These are phyloP conservation scores for Centropristis striata DNA, from an alignment of 2,113 vertebrate species.

Conservation along the genomic window DNA sequence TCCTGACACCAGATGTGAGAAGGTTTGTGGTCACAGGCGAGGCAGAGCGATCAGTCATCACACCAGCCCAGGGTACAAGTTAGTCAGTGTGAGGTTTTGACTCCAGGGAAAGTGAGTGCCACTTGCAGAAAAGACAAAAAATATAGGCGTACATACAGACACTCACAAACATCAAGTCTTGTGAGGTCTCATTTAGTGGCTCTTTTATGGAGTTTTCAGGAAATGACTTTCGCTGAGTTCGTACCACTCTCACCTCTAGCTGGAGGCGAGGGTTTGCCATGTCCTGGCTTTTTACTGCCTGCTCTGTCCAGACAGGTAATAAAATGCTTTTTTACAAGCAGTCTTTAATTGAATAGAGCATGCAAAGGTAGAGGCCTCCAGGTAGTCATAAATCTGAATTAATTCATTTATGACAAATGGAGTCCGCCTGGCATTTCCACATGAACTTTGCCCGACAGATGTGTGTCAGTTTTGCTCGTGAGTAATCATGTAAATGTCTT, in stretches of 20 bases:
- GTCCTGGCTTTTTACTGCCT: conserved; percentile 59
- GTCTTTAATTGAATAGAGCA: conserved; percentile 75
- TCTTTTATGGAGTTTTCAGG: conserved; percentile 72
- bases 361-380: conserved; percentile 66
- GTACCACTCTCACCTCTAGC: conserved; percentile 51
- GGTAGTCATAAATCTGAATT: conserved; percentile 74
- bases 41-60: conserved; percentile 42
- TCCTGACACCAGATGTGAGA: conserved; percentile 45
- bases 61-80: conserved; percentile 26
- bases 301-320: conserved; percentile 69
- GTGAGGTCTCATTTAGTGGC: conserved; percentile 44
- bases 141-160: conserved; percentile 4
- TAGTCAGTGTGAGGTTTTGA: conserved; percentile 43
- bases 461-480: conserved; percentile 45
- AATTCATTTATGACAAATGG: conserved; percentile 75
- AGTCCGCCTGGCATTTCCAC: conserved; percentile 58
- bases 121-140: conserved; percentile 30
- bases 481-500: conserved; percentile 42
- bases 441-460: conserved; percentile 42
- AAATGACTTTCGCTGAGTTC: conserved; percentile 49
- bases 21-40: conserved; percentile 46
- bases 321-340: conserved; percentile 76
- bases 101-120: conserved; percentile 33
- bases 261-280: conserved; percentile 40
- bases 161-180: conserved; percentile 20